Conservation (phyloP, 2,797 vertebrate species). For the Molothrus ater region DNA sequence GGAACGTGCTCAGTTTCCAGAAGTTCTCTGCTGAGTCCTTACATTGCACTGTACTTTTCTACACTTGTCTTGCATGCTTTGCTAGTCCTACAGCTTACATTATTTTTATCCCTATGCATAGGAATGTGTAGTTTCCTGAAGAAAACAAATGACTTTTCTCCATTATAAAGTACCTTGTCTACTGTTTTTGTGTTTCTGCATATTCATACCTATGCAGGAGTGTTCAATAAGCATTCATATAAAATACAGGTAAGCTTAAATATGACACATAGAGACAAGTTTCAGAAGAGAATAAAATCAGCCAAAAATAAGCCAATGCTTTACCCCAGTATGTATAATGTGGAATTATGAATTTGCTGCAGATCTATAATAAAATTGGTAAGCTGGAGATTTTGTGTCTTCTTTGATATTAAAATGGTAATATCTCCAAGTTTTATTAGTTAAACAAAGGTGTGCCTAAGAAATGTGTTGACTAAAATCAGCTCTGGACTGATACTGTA, state of each 20-base stretch:
- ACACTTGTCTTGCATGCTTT: not conserved
- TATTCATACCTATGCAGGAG: not conserved
- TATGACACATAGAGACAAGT: not conserved
- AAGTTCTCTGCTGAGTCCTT: not conserved
- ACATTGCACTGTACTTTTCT: not conserved
- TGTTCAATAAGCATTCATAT: not conserved
- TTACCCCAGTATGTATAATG: not conserved
- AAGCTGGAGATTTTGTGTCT: rapidly evolving
- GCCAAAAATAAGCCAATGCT: not conserved
- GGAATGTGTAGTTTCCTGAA: not conserved
- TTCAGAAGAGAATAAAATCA: not conserved
- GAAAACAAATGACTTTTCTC: not conserved
- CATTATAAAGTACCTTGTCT: not conserved
- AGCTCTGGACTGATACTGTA: not conserved
- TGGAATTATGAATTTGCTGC: not conserved
- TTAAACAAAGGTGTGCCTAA: not conserved
- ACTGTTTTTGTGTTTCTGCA: slow-evolving; percentile 1
- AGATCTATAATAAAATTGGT: not conserved
- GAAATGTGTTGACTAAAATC: not conserved
- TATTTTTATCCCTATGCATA: not conserved
- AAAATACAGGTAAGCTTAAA: not conserved
- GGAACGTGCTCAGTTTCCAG: not conserved
- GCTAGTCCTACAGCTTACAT: not conserved
- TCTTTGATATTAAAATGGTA: not conserved
- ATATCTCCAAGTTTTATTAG: not conserved